Base-by-base conservation (phyloP, 2,888 invertebrate genomes). In the Rotaria macrura region DNA sequence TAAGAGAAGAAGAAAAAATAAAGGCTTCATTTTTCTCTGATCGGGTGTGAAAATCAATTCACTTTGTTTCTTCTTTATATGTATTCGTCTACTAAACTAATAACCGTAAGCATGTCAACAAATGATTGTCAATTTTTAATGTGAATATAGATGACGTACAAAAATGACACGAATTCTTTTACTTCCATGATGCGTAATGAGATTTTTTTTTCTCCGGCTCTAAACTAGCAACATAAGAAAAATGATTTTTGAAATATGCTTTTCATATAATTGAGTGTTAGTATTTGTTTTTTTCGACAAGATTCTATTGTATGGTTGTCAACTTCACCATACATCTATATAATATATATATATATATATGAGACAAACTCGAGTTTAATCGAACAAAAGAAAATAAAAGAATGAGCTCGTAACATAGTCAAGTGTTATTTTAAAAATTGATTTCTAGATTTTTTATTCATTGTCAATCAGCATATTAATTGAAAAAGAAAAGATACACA, bases 341-440 rank as follows among this genome's bases (percentile, higher is more conserved):
- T 25, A 12, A 10, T 57, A 9, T 57, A 7, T 55, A 25, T 25
- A 55, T 55, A 55, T 55, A 29, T 29, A 55, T 55, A n/a, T 55
- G 25, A 29, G 55, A 57, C 55, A 57, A 57, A 57, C 55, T 57
- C n/a, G 55, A 57, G 55, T 57, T 57, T 57, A 57, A 57, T 57
- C 55, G 55, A 57, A 57, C 55, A 57, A 57, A 57, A 57, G 55
- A 57, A 57, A 57, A 57, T 57, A 25, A 57, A 57, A 57, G 55
- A 57, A 57, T 29, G 55, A 57, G 29, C n/a, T 29, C 25, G 4
- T n/a, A 57, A 57, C 55, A 57, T 10, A 10, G n/a, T 57, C 55
- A 57, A 57, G 55, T 57, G 55, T 57, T 57, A 57, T 57, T 57
- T 57, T 57, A n/a, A 57, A 57, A 57, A 57, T 57, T 57, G 55